Conservation (phyloP, 1,140 invertebrate genomes). For the Solenopsis invicta region DNA sequence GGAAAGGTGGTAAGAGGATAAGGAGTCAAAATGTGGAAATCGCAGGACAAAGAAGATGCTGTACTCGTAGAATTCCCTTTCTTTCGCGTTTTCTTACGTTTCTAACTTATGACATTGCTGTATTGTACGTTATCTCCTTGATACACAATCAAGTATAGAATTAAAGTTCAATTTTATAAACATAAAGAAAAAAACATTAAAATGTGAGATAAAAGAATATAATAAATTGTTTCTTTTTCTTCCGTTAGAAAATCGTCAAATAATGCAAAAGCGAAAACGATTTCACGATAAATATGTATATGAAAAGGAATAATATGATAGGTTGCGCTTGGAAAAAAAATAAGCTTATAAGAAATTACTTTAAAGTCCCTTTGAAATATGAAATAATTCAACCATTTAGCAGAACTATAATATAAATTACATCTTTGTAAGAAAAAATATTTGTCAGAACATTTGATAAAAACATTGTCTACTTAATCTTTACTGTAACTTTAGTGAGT, state of each 20-base stretch:
- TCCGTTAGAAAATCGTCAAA: neutral
- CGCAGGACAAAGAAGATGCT: neutral
- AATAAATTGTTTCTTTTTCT: neutral
- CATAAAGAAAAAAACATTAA: neutral
- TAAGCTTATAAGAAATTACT: constrained; percentile 16
- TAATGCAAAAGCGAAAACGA: neutral
- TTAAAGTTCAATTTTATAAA: neutral
- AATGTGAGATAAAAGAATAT: neutral
- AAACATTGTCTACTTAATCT: neutral
- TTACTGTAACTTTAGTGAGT: neutral
- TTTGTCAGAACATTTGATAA: neutral
- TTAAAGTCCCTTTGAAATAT: neutral
- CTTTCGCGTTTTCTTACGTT: neutral
- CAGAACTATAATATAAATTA: neutral
- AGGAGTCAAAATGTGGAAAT: constrained; percentile 38
- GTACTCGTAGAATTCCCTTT: neutral
- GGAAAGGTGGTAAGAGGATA: constrained; percentile 24
- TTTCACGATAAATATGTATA: neutral
- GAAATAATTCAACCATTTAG: neutral
- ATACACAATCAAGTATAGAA: constrained; percentile 25
- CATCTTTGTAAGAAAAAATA: neutral
- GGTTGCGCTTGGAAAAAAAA: neutral
- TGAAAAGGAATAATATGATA: neutral
- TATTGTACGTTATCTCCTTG: constrained; percentile 32
- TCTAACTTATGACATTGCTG: constrained; percentile 10